phyloP scores from a whole-genome alignment of 2,797 vertebrate genomes.

The Vespertilio murinus region DNA sequence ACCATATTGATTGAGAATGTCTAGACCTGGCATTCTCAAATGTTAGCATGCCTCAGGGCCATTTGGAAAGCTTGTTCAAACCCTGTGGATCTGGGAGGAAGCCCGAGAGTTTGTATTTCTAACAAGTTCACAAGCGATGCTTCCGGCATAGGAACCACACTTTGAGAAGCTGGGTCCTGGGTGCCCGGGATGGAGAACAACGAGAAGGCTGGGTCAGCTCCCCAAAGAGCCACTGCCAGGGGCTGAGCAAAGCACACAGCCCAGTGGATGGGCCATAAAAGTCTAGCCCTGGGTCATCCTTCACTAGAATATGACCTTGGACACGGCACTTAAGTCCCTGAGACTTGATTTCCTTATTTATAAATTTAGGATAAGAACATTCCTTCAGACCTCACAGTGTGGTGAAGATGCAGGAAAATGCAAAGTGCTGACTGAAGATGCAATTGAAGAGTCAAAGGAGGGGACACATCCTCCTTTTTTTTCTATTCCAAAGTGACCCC shows the following conservation, averaged over 20 bases:
- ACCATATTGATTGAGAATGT: background rate
- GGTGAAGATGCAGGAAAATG: background rate
- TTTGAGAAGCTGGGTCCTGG: background rate
- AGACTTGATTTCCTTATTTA: background rate
- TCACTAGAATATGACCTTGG: background rate
- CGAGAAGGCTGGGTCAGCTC: background rate
- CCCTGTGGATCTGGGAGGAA: background rate
- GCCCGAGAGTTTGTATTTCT: background rate
- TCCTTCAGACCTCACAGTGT: background rate
- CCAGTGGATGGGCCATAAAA: background rate
- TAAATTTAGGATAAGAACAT: background rate
- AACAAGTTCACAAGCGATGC: background rate
- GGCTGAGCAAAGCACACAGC: background rate
- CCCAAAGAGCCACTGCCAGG: background rate
- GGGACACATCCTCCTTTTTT: background rate
- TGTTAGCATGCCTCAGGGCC: background rate
- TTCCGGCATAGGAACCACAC: background rate
- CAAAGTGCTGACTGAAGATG: background rate
- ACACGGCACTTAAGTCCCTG: background rate
- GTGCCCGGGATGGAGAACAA: background rate
- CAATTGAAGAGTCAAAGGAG: background rate
- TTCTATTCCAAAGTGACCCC: background rate
- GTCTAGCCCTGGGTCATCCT: background rate
- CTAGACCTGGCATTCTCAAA: background rate
- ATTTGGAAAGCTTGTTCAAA: background rate